Base-by-base conservation (phyloP, 1,140 invertebrate genomes). In the Aphaenogaster floridana region DNA sequence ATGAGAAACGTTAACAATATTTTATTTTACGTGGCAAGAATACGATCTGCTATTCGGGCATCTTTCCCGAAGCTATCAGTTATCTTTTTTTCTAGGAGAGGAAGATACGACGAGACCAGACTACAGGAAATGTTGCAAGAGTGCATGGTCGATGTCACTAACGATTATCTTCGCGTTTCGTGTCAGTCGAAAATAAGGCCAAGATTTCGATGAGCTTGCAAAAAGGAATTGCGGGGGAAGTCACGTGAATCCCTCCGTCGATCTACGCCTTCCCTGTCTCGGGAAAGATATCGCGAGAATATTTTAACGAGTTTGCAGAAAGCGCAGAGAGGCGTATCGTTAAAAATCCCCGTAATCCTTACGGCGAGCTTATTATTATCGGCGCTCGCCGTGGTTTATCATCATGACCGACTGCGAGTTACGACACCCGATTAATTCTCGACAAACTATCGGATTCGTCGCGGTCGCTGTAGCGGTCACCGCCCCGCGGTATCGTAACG, bases 261-360 rank as follows among this genome's bases (percentile, higher is more conserved):
- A 48, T 78, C 8, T 21, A n/a, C 36, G 34, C 3, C 34, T 64
- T 0, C 15, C 6, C 42, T 63, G 8, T n/a, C 21, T 28, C 34
- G 3, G 2, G 28, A n/a, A 21, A 36, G 2, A 63, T 78, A 78
- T 69, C 6, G 13, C 11, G 15, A 8, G 9, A 2, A 61, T 77
- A 61, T 77, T 74, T 59, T 15, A 28, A 45, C 15, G 34, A 66
- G 6, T 79, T 54, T 28, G 34, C n/a, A 39, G 15, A 77, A 77
- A 15, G 5, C 48, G 2, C 39, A 45, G 2, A 21, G 13, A 21
- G 13, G 34, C 5, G 17, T 42, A 54, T 54, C 63, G 4, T 54
- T 52, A 80, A 80, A 81, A 81, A 81, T 81, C 36, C 13, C 3
- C 21, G 15, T 81, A 81, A 81, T 81, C 50, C 15, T 45, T 9